These are phyloP conservation scores for Papilio dardanus DNA, from an alignment of 1,140 invertebrate species.

Conservation along the genomic window DNA sequence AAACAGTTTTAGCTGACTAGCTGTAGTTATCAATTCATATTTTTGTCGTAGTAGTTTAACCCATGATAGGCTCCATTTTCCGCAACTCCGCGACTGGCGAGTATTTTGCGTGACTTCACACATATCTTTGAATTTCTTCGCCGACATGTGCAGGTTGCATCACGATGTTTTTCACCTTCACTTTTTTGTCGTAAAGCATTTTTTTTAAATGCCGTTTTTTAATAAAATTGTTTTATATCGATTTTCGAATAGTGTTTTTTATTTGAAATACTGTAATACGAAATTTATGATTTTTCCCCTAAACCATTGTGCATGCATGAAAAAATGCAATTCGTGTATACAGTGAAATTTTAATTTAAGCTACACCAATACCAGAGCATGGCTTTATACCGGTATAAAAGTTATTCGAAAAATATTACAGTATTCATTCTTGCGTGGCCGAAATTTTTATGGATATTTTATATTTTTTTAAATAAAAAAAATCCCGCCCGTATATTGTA, in stretches of 20 bases:
- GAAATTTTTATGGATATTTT: slow-evolving; percentile 10
- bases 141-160: too few species aligned
- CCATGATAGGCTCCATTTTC: too few species aligned
- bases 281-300: slow-evolving; percentile 26
- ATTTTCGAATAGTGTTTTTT: neutral
- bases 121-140: too few species aligned
- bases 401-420: slow-evolving; percentile 27
- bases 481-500: neutral
- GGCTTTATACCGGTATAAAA: slow-evolving; percentile 10
- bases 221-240: neutral
- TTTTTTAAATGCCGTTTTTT: neutral
- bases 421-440: slow-evolving; percentile 19
- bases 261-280: slow-evolving; percentile 3
- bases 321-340: slow-evolving; percentile 21
- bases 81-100: too few species aligned
- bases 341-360: slow-evolving; percentile 23
- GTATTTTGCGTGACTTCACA: too few species aligned
- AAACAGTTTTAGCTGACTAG: too few species aligned
- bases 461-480: neutral
- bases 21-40: too few species aligned
- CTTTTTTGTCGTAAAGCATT: too few species aligned
- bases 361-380: slow-evolving; percentile 2
- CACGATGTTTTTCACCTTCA: too few species aligned
- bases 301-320: slow-evolving; percentile 24
- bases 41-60: too few species aligned